A percentile compares a stretch with the other conserved stretches of the same genome.
Conservation (phyloP, 2,113 vertebrate species). For the Pluvialis apricaria region DNA sequence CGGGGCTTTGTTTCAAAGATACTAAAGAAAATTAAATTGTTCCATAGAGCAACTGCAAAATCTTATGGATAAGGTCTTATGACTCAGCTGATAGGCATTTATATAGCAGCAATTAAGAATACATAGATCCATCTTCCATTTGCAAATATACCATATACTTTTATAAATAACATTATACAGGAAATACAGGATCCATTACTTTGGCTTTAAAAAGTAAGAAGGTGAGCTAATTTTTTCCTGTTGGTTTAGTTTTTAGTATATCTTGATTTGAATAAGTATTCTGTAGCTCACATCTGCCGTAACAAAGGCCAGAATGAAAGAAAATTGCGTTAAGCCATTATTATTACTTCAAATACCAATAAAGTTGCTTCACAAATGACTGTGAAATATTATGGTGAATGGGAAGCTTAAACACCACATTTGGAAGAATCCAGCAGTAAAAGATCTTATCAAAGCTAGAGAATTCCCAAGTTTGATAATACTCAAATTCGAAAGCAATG, state of each 20-base stretch:
- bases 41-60: background rate
- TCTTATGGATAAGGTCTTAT: background rate
- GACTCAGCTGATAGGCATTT: conserved; percentile 7
- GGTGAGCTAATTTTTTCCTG: background rate
- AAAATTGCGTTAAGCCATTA: background rate
- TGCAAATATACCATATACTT: background rate
- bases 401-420: background rate
- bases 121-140: background rate
- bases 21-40: background rate
- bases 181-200: background rate
- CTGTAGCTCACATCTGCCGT: background rate
- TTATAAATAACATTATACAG: background rate
- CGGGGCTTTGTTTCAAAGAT: background rate
- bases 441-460: background rate
- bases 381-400: background rate
- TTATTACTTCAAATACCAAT: background rate
- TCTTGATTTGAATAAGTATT: background rate
- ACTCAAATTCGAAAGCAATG: background rate
- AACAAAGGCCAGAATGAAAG: background rate
- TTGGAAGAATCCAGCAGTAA: background rate
- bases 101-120: background rate
- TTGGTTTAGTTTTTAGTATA: background rate
- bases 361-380: background rate
- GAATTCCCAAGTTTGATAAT: background rate
- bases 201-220: background rate